Conservation (phyloP, 2,888 invertebrate species). For the Tipula helvola region DNA sequence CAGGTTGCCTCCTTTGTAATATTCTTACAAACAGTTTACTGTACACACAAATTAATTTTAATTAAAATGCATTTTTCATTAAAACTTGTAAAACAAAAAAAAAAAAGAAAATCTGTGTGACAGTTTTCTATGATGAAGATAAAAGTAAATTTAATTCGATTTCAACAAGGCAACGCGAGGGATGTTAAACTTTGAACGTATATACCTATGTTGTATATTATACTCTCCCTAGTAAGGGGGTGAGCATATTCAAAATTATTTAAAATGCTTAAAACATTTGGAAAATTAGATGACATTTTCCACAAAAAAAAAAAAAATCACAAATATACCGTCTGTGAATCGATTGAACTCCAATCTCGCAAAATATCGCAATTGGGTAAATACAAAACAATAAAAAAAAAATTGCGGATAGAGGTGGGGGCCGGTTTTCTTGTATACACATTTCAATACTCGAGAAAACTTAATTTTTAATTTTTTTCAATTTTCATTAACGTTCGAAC, state of each 20-base stretch:
- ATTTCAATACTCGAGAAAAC: not conserved
- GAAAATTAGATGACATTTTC: not conserved
- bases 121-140: not conserved
- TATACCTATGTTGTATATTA: not conserved
- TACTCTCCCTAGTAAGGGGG: not conserved
- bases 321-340: not conserved
- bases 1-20: not conserved
- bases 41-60: not conserved
- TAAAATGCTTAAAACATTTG: not conserved
- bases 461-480: not conserved
- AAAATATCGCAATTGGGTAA: not conserved
- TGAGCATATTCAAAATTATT: not conserved
- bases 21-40: not conserved
- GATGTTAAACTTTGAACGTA: not conserved
- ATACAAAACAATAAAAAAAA: not conserved
- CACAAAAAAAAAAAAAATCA: too few relatives aligned
- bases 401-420: not conserved
- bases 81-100: not conserved
- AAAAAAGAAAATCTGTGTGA: not conserved
- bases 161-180: not conserved
- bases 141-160: not conserved
- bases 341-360: not conserved
- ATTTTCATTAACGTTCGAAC: not conserved
- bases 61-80: conserved; percentile 4
- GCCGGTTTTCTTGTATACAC: not conserved